Conservation (phyloP, 2,797 vertebrate genomes). For the Phataginus tetradactyla region DNA sequence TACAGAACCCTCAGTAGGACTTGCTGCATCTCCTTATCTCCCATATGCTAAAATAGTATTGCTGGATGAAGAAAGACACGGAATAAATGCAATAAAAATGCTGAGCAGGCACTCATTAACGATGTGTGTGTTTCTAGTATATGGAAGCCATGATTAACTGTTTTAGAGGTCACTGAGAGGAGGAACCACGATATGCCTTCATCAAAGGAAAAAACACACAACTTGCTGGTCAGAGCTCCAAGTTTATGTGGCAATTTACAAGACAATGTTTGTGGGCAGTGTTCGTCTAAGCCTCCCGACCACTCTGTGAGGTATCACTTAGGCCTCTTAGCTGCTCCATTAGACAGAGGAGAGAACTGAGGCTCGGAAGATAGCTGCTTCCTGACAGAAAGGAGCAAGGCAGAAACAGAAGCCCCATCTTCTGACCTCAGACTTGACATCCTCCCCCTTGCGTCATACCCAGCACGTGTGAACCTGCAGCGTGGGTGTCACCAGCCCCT, state of each 20-base stretch:
- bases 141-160: background rate
- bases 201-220: background rate
- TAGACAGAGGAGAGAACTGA: background rate
- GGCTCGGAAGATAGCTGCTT: background rate
- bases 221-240: background rate
- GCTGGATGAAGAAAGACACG: background rate
- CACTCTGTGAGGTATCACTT: background rate
- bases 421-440: background rate
- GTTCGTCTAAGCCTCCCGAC: background rate
- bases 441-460: rapidly evolving
- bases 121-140: background rate
- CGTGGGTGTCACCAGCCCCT: rapidly evolving
- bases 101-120: background rate
- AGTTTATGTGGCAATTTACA: background rate
- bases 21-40: rapidly evolving
- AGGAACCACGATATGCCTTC: background rate
- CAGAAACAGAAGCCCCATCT: background rate
- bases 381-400: background rate
- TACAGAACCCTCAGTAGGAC: background rate
- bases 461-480: background rate
- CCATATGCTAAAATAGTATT: background rate
- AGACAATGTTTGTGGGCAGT: background rate
- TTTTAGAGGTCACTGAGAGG: background rate
- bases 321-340: background rate
- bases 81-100: background rate